Conservation (phyloP, 2,888 invertebrate genomes). For the Limnephilus rhombicus region DNA sequence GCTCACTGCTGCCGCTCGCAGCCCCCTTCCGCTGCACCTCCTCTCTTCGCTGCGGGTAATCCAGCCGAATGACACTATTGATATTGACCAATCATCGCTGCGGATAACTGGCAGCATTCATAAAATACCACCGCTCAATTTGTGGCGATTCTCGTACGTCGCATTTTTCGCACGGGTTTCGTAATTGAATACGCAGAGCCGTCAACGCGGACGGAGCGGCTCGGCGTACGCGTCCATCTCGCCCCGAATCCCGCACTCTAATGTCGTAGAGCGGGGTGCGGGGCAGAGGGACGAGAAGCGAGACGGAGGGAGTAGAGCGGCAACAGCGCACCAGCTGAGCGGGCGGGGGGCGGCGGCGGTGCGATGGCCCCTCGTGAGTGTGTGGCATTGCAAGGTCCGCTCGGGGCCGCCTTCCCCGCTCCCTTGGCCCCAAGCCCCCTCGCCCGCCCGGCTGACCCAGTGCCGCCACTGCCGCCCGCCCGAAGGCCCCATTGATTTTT, state of each 20-base stretch:
- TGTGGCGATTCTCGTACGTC: not conserved
- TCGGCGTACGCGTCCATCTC: slow-evolving; percentile 56
- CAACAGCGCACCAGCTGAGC: slow-evolving; percentile 77
- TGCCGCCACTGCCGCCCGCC: slow-evolving; percentile 68
- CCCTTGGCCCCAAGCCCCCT: slow-evolving; percentile 73
- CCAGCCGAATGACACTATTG: slow-evolving; percentile 32
- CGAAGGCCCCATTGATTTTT: slow-evolving; percentile 65
- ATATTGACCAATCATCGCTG: slow-evolving; percentile 36
- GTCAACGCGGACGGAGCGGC: slow-evolving; percentile 2
- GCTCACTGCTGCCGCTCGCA: not conserved
- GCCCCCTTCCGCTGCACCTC: not conserved
- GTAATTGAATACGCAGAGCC: slow-evolving; percentile 26
- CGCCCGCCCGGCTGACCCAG: slow-evolving; percentile 69
- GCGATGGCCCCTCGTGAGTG: slow-evolving; percentile 73
- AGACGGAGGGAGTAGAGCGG: slow-evolving; percentile 60
- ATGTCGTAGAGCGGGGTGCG: slow-evolving; percentile 61
- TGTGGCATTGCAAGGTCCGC: slow-evolving; percentile 81
- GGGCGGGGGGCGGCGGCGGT: slow-evolving; percentile 70
- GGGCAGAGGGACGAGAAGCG: slow-evolving; percentile 52
- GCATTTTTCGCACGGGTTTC: slow-evolving; percentile 10
- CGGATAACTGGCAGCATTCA: slow-evolving; percentile 31
- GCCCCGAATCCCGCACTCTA: slow-evolving; percentile 65
- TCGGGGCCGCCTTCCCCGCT: slow-evolving; percentile 68
- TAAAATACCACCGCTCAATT: slow-evolving; percentile 21
- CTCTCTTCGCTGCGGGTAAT: not conserved